phyloP scores from a whole-genome alignment of 2,888 invertebrate genomes.

The Plebejus argus region DNA sequence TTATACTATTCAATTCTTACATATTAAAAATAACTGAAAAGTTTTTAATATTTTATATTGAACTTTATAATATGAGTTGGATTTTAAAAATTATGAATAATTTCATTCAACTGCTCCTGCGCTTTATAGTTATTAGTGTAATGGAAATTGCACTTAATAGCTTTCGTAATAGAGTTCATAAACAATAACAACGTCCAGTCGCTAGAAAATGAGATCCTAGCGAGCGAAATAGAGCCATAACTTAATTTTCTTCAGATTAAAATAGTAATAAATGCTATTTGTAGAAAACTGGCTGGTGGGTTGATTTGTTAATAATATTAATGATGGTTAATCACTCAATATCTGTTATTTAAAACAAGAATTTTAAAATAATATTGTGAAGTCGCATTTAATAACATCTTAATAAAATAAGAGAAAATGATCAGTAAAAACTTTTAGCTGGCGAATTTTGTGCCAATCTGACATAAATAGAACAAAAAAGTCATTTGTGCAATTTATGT shows the following conservation, averaged over 20 bases:
- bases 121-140: not conserved
- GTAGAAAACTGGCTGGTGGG: not conserved
- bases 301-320: too few relatives aligned
- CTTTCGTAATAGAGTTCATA: constrained; percentile 25
- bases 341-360: too few relatives aligned
- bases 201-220: constrained; percentile 21
- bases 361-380: too few relatives aligned
- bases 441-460: too few relatives aligned
- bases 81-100: not conserved
- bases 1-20: not conserved
- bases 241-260: constrained; percentile 19
- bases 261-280: constrained; percentile 15
- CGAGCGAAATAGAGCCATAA: constrained; percentile 14
- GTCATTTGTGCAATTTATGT: too few relatives aligned
- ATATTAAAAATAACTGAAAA: not conserved
- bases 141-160: not conserved
- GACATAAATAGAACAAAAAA: too few relatives aligned
- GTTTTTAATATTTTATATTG: not conserved
- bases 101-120: not conserved
- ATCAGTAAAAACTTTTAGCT: too few relatives aligned
- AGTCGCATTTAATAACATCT: too few relatives aligned
- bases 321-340: too few relatives aligned
- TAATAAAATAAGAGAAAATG: too few relatives aligned
- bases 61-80: not conserved
- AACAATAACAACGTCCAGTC: constrained; percentile 9